These are phyloP conservation scores for Drosophila sp. DNA, from an alignment of 1,140 invertebrate species.

Conservation along the genomic window DNA sequence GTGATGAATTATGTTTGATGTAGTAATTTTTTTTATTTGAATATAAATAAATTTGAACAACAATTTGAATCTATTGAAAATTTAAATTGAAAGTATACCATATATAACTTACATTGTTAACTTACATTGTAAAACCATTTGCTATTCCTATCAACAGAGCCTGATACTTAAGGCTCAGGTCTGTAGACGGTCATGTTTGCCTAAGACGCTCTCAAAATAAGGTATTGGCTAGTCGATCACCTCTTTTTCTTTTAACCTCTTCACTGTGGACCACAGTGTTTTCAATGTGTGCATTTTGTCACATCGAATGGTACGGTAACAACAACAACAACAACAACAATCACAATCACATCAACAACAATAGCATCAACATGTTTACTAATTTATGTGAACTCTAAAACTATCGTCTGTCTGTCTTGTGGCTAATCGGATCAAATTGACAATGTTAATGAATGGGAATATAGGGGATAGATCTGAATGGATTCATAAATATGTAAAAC, in stretches of 20 bases:
- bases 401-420: conserved; percentile 16
- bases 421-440: conserved; percentile 49
- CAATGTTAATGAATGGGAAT: conserved; percentile 42
- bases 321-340: conserved; percentile 1
- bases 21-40: too few relatives aligned
- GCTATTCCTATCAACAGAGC: too few relatives aligned
- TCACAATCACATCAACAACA: not conserved
- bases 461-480: conserved; percentile 34
- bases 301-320: conserved; percentile 24
- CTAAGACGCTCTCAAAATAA: not conserved
- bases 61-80: too few relatives aligned
- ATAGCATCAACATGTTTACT: not conserved
- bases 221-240: not conserved
- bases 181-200: too few relatives aligned
- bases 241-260: too few relatives aligned
- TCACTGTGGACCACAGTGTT: not conserved
- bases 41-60: too few relatives aligned
- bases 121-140: too few relatives aligned
- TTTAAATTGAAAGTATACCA: too few relatives aligned
- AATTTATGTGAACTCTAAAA: conserved; percentile 37
- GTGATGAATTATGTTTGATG: too few relatives aligned
- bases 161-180: too few relatives aligned
- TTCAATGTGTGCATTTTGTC: conserved; percentile 48
- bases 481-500: conserved; percentile 51
- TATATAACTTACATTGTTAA: too few relatives aligned